Evolutionary conservation across 2,888 invertebrate genomes (phyloP), one percentile per base, ranked within the genome.

Genomic region (Magallana nippona): DNA sequence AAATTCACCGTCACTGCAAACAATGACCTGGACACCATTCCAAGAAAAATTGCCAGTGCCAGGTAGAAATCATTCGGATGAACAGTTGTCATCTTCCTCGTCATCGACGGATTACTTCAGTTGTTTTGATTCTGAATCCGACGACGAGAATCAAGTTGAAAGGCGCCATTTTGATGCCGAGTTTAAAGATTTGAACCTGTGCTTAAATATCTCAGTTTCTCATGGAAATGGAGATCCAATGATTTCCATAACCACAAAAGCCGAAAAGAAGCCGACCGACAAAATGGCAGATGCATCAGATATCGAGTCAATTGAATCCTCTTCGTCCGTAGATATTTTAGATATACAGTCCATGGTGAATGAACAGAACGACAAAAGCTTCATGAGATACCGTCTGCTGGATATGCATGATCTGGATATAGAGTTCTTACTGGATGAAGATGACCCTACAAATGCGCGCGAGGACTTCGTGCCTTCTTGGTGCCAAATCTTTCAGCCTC

Each of bases 81-180:
- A 71, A 2, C 27, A 10, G 11, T 71, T 71, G 32, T 71, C 71
- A 19, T 10, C 63, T 13, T 10, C 71, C 22, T 71, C 71, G 22
- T 71, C 71, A 15, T 27, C 22, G 71, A 71, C 71, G 27, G 71
- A 71, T 71, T 71, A 71, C 22, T 71, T 71, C 71, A 71, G 71
- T 32, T 71, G 71, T 32, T 71, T 71, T 71, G 71, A 71, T 71
- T 71, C 71, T 15, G 71, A 71, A 27, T 71, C 71, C 32, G 71
- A 71, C 13, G 71, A 71, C 1, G 71, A 71, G 13, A 15, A 27
- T 2, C 22, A 13, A 13, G 17, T 27, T 27, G 71, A 71, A 71
- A 27, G 27, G 27, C 27, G 27, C 15, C 71, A 71, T 71, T 71
- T 71, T 27, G 71, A 71, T 27, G 27, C 27, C 1, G 71, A 71